Evolutionary conservation across 2,888 invertebrate species (phyloP), one percentile per base, ranked within the genome.

Genomic region (Tipula lateralis): DNA sequence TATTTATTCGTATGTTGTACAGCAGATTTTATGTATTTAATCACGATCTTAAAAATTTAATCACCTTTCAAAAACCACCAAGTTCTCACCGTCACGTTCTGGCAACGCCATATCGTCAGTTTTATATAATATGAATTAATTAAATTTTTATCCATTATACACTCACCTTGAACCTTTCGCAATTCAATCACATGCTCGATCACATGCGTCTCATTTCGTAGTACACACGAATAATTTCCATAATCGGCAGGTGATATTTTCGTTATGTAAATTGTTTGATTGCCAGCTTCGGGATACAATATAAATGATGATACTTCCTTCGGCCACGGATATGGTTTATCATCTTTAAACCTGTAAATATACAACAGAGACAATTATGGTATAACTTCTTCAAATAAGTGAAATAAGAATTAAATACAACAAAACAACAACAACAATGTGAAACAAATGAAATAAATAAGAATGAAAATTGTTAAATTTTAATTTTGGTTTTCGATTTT

Each of bases 221-320:
- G 91, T 24, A 93, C 91, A 88, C 95, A 95, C 83, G 94, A 94
- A 90, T 95, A 95, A 90, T 93, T 93, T 85, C 95, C 95, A 44
- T 93, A 92, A 89, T 95, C 95, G 5, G 92, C 91, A 83, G 92
- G 91, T 44, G 92, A 91, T 30, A 94, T 93, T 66, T 91, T 91
- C 87, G 93, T 91, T 30, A 94, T 93, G 91, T 95, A 95, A 87
- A 95, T 92, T 84, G 95, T 95, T 90, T 95, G 95, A 90, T 95
- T 95, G 85, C 93, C 94, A 84, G 94, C 94, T 89, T 94, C 94
- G 0, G 95, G 95, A 88, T 94, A 94, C 87, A 95, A 90, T 88
- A 95, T 95, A 87, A 95, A 91, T 87, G 92, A 93, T 39, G 95
- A 95, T 84, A 93, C 92, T 81, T 93, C 93, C 66, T 93, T 92